Evolutionary conservation across 2,797 vertebrate genomes (phyloP), one percentile per base, ranked within the genome.

Genomic region (Acipenser transmontanus): DNA sequence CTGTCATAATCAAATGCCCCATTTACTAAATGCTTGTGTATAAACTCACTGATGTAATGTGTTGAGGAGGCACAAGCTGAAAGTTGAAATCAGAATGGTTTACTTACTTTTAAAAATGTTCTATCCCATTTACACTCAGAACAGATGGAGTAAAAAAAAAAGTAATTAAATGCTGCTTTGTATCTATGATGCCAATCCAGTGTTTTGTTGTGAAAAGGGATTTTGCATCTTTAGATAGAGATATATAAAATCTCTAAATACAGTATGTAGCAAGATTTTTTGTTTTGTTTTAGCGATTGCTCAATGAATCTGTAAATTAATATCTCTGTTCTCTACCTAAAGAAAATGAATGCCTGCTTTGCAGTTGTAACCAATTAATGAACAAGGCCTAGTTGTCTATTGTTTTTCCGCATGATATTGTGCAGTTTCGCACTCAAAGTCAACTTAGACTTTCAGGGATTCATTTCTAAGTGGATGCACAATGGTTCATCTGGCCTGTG

Each of bases 391-490:
- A 62, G 67, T 54, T 59, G 20, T 48, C 17, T 64, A 59, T 14
- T 64, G 17, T 66, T 66, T 6, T 66, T 48, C 34, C 34, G 61
- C 34, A 54, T 50, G 50, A 14, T 62, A 54, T 57, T 17, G 14
- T 51, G 14, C 56, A 59, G 49, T 59, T 13, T 63, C 47, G 49
- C 61, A 49, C 47, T n/a, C 11, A 56, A 66, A 61, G 63, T 61
- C 47, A 60, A 57, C 49, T 17, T 49, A 49, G n/a, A 49, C 63
- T 51, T 66, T 70, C 59, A 66, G 64, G 63, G 68, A 69, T 65
- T 65, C 59, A 47, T 20, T 69, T 63, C 62, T 17, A 52, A 65
- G 14, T 65, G 57, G 63, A 20, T 65, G 63, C 63, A 69, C 68
- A 65, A 49, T 59, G 20, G 49, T 62, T 61, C 59, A 62, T 49